Evolutionary conservation across 92 coral and sea anemone genomes (phyloP), one percentile per base, ranked within the genome.

Genomic region (Montipora capitata): DNA sequence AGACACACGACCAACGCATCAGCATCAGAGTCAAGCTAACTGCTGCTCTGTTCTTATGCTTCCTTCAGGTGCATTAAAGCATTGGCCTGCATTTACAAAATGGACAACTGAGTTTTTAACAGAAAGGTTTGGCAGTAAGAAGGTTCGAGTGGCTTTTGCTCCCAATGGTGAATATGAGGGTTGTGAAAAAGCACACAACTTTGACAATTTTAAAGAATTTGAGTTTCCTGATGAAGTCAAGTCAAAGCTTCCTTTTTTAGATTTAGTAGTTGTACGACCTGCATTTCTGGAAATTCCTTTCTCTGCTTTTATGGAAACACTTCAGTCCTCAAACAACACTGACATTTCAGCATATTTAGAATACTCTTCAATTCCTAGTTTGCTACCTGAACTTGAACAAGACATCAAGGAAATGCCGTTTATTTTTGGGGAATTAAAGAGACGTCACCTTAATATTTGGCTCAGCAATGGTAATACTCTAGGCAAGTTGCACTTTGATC

Each of bases 401-500:
- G 98, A 95, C 74, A 78, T 95, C 38, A 64, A 59, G 20, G 96
- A 95, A 81, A 88, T 95, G 94, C 92, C 93, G 7, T 91, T 93
- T 74, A 90, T 82, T 12, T 16, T 61, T 35, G 94, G 82, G 2
- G 73, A 88, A 59, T 82, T 95, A 72, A 88, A 92, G 66, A 83
- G 96, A 68, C 80, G 91, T 51, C 98, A 95, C 74, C 79, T 95
- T n/a, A 95, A 95, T 71, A 88, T 95, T 20, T 95, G 98, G 98
- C 84, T 95, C 85, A 95, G 98, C 69, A 91, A 93, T 93, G 98
- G 98, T 12, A 93, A 95, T 49, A 95, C 98, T 0, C 87, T 95
- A 54, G 98, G 98, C 39, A 95, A 95, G 85, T 81, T 95, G 56
- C 98, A 95, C 72, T 95, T 95, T 91, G 98, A 95, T 84, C 98